phyloP scores from a whole-genome alignment of 1,140 invertebrate genomes.

The Drosophila serrata region DNA sequence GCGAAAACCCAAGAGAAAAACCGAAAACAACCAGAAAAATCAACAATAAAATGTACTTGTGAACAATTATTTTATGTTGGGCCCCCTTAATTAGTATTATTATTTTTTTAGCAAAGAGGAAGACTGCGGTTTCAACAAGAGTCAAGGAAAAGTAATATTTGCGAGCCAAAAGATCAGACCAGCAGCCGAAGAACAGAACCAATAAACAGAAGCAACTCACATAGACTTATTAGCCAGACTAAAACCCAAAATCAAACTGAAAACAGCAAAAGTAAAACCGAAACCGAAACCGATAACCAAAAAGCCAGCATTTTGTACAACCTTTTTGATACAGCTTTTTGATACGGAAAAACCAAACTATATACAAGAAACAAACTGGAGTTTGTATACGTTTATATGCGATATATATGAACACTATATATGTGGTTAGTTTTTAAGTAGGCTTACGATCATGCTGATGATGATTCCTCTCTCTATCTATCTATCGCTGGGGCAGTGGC shows the following conservation, averaged over 20 bases:
- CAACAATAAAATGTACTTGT: constrained; percentile 73
- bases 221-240: constrained; percentile 65
- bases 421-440: constrained; percentile 57
- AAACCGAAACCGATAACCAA: constrained; percentile 31
- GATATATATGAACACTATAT: constrained; percentile 20
- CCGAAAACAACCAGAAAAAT: constrained; percentile 53
- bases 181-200: constrained; percentile 56
- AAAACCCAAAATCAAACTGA: constrained; percentile 30
- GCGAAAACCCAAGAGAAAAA: constrained; percentile 57
- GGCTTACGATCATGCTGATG: constrained; percentile 18
- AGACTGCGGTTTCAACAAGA: constrained; percentile 73
- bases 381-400: constrained; percentile 47
- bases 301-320: constrained; percentile 63
- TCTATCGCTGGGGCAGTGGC: constrained; percentile 21
- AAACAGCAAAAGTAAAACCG: constrained; percentile 47
- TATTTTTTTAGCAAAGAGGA: constrained; percentile 15
- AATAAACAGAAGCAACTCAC: constrained; percentile 68
- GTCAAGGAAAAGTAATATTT: constrained; percentile 27
- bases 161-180: constrained; percentile 51
- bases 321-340: constrained; percentile 66
- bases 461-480: constrained; percentile 50
- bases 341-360: constrained; percentile 61
- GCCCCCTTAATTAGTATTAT: not conserved
- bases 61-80: constrained; percentile 49
- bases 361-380: constrained; percentile 25